Evolutionary conservation across 2,888 invertebrate genomes (phyloP).

Genomic region (Fabriciana adippe): DNA sequence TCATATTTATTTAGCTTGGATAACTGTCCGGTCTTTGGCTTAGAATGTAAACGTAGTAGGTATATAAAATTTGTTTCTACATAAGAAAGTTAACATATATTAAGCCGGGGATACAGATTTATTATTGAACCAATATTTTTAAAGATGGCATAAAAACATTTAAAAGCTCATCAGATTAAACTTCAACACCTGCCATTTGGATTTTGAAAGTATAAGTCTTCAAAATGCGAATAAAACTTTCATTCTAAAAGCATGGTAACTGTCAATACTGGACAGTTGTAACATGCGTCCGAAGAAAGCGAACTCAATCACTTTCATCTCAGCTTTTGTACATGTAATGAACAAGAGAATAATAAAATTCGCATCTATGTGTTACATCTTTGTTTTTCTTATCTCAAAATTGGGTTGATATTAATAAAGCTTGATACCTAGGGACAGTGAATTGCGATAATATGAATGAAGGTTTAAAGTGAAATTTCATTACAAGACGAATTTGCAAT

Average conservation of each 20-base stretch:
- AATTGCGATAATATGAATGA: slow-evolving; percentile 36
- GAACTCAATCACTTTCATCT: slow-evolving; percentile 78
- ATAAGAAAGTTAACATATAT: no score
- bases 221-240: slow-evolving; percentile 42
- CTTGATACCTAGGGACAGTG: slow-evolving; percentile 44
- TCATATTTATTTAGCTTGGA: no score
- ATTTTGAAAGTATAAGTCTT: slow-evolving; percentile 34
- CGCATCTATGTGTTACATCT: slow-evolving; percentile 78
- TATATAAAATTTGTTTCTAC: no score
- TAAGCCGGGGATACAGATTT: no score
- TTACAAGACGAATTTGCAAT: no score
- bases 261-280: slow-evolving; percentile 53
- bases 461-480: not conserved
- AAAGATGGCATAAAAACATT: not conserved
- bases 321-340: slow-evolving; percentile 61
- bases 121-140: not conserved
- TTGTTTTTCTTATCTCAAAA: slow-evolving; percentile 57
- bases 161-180: no score
- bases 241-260: slow-evolving; percentile 43
- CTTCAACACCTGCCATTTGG: slow-evolving; percentile 27
- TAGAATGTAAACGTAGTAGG: no score
- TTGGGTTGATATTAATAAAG: slow-evolving; percentile 53
- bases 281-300: slow-evolving; percentile 54
- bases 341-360: slow-evolving; percentile 70
- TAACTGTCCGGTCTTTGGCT: no score